Evolutionary conservation across 2,888 invertebrate species (phyloP).

Genomic region (Mythimna vitellina): DNA sequence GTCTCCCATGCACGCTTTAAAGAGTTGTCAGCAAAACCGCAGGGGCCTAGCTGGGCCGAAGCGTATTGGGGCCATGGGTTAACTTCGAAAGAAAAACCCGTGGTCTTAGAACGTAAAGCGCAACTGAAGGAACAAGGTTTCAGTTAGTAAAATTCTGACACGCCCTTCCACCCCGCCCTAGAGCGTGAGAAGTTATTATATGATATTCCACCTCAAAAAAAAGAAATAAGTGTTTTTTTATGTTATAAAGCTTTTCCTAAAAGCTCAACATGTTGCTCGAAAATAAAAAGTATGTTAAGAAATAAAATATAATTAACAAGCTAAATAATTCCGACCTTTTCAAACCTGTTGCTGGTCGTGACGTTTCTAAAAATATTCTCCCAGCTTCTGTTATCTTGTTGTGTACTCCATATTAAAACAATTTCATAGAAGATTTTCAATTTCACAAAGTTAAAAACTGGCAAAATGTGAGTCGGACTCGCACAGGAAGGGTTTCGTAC

Average conservation of each 20-base stretch:
- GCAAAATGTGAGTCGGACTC: no score
- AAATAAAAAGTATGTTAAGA: no score
- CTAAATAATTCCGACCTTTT: no score
- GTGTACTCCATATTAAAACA: conserved; percentile 1
- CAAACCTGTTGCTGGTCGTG: no score
- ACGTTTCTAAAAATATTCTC: conserved; percentile 1
- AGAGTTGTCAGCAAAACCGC: no score
- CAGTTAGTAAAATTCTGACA: background rate
- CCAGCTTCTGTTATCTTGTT: background rate
- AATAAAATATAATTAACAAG: no score
- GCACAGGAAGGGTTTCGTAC: no score
- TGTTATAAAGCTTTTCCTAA: no score
- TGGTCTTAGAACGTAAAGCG: background rate
- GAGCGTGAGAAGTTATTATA: background rate
- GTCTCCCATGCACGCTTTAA: no score
- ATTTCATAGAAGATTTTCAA: background rate
- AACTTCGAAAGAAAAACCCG: background rate
- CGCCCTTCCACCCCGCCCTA: no score
- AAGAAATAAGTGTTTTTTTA: background rate
- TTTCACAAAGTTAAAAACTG: background rate
- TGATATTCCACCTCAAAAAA: background rate
- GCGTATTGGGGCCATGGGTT: background rate
- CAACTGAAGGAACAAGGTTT: background rate
- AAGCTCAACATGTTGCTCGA: no score
- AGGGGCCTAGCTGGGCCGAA: no score